phyloP scores from a whole-genome alignment of 2,113 vertebrate species.

The Oncorhynchus mykiss region DNA sequence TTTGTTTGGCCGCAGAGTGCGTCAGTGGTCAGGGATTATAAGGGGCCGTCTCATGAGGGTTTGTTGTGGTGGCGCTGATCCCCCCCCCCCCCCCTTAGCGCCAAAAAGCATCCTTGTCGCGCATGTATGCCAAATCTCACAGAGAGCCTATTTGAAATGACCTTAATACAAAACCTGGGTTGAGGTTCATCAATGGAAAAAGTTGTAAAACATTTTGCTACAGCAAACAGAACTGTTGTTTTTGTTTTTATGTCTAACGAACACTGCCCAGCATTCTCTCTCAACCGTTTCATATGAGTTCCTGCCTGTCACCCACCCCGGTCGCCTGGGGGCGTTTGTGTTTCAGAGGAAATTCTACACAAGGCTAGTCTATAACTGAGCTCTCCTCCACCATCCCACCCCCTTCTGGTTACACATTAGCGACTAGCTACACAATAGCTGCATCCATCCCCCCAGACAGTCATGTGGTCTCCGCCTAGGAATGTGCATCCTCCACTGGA shows the following conservation, averaged over 20 bases:
- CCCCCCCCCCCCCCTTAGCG: background rate
- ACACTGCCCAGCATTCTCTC: background rate
- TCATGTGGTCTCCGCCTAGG: slow-evolving; percentile 63
- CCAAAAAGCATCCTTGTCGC: background rate
- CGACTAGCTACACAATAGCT: slow-evolving; percentile 51
- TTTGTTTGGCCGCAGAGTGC: slow-evolving; percentile 26
- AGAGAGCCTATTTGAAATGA: background rate
- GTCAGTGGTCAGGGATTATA: slow-evolving; percentile 23
- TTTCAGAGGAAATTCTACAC: slow-evolving; percentile 41
- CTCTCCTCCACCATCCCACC: background rate
- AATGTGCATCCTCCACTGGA: slow-evolving; percentile 68
- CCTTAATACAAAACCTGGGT: background rate
- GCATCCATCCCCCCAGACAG: slow-evolving; percentile 21
- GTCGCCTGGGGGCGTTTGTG: slow-evolving; percentile 33
- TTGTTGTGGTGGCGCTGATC: slow-evolving; percentile 41
- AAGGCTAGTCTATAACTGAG: slow-evolving; percentile 4
- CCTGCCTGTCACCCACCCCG: slow-evolving; percentile 6
- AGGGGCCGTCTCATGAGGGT: slow-evolving; percentile 8
- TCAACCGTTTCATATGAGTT: background rate
- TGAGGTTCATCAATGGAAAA: too few relatives aligned
- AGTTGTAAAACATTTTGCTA: too few relatives aligned
- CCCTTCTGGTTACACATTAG: slow-evolving; percentile 31
- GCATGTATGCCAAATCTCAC: background rate
- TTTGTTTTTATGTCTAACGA: background rate
- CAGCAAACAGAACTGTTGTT: too few relatives aligned